Evolutionary conservation across 1,140 invertebrate species (phyloP), one percentile per base, ranked within the genome.

Genomic region (Diachasmimorpha longicaudata): DNA sequence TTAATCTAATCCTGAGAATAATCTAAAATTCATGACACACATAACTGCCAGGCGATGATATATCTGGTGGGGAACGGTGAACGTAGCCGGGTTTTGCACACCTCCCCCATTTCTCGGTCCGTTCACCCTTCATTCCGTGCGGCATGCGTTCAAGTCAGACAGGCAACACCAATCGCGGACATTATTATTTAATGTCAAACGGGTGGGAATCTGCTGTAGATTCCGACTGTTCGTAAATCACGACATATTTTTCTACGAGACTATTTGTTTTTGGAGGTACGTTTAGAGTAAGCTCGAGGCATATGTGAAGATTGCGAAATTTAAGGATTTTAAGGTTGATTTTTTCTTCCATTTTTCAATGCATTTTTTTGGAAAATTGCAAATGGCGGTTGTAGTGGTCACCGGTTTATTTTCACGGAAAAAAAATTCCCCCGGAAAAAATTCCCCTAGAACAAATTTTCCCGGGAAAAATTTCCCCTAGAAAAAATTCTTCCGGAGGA

Each of bases 21-120:
- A 87, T 87, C 85, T 84, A 87, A 87, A 87, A 87, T 87, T 87
- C 86, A 87, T 87, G 86, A 86, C 85, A 86, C 85, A 86, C 85
- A 87, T 87, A 87, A 87, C 85, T 87, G 86, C 86, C 86, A 87
- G 85, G 84, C 86, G 85, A 86, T 87, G 86, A 87, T 87, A 87
- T 87, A 87, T 87, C 85, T 86, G 82, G 82, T 76, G 77, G 84
- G 82, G 80, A 68, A 82, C 80, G 82, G 80, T 73, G 78, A 80
- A 78, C 78, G 55, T 76, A 68, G 75, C 55, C 44, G 42, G 52
- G 36, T 48, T 21, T 70, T 58, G 16, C 52, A 19, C 39, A 48
- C 19, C 11, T 37, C 73, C 72, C 52, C 63, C 31, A 67, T 77
- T 74, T 11, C 36, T 63, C 52, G 25, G 36, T 31, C 66, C 36